Evolutionary conservation across 2,113 vertebrate species (phyloP), one percentile per base, ranked within the genome.

Genomic region (Bambusicola thoracicus): DNA sequence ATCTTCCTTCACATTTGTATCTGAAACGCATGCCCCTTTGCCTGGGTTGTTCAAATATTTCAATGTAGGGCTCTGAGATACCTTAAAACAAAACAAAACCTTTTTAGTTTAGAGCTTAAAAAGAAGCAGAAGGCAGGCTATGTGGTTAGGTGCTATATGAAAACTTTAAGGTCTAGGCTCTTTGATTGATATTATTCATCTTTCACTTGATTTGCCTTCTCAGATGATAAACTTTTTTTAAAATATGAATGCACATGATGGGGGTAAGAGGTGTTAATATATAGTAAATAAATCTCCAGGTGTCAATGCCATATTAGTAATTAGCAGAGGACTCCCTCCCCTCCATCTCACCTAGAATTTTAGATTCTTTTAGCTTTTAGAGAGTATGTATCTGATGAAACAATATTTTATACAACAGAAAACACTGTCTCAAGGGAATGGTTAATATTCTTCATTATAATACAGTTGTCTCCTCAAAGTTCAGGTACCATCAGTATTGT

Each of bases 11-110:
- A 73, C 99, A 99, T 94, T 99, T 99, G 96, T 99, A 99, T 80
- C 99, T 98, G 97, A 99, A 99, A 77, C 99, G 99, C 99, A 99
- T 99, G 34, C 99, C 99, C 92, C 99, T 98, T 94, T 99, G 99
- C 91, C 98, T 98, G 87, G 99, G 99, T 92, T 99, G 99, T 93
- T 99, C 99, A 49, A 98, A 98, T 95, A 99, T 99, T 97, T 99
- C 98, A 89, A 99, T 96, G 67, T 97, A 97, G 6, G 99, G 98
- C 84, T 98, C 98, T 97, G 97, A 98, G 96, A 95, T 97, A 98
- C 97, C 97, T 98, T 92, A 63, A 93, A 87, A 90, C 44, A 87
- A 81, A 63, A 55, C 32, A 66, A 49, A 74, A 36, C 4, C 24
- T 34, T 65, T 66, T 36, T 80, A 63, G 56, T 2, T 41, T 4